Conservation (phyloP, 1,140 invertebrate species). For the Holotrichia oblita region DNA sequence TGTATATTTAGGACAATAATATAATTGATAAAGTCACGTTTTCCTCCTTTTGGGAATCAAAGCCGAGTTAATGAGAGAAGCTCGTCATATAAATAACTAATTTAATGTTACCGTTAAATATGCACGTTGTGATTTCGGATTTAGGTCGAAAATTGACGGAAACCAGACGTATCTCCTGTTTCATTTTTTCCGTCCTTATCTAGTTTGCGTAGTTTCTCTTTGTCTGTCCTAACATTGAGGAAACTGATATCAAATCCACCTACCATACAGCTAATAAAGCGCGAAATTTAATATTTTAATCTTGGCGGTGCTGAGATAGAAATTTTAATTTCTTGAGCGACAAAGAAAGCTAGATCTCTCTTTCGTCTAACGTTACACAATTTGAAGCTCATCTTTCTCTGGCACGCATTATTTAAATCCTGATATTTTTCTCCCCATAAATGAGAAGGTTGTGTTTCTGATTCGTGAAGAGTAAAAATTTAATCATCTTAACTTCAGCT, state of each 20-base stretch:
- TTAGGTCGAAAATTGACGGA: slow-evolving; percentile 24
- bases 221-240: neutral
- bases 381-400: neutral
- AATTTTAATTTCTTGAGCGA: slow-evolving; percentile 19
- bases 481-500: slow-evolving; percentile 25
- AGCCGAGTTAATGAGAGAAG: neutral
- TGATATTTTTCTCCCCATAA: neutral
- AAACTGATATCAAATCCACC: neutral
- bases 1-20: neutral
- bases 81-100: slow-evolving; percentile 6
- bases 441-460: neutral
- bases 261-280: slow-evolving; percentile 11
- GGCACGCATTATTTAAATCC: neutral
- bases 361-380: neutral
- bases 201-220: neutral
- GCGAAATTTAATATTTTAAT: slow-evolving; percentile 34
- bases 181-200: neutral
- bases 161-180: neutral
- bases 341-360: neutral
- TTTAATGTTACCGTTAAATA: slow-evolving; percentile 14
- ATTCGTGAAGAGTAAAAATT: neutral
- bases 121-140: slow-evolving; percentile 7
- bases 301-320: neutral
- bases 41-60: neutral
- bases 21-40: neutral